Evolutionary conservation across 2,113 vertebrate genomes (phyloP).

Genomic region (Trogon surrucura): DNA sequence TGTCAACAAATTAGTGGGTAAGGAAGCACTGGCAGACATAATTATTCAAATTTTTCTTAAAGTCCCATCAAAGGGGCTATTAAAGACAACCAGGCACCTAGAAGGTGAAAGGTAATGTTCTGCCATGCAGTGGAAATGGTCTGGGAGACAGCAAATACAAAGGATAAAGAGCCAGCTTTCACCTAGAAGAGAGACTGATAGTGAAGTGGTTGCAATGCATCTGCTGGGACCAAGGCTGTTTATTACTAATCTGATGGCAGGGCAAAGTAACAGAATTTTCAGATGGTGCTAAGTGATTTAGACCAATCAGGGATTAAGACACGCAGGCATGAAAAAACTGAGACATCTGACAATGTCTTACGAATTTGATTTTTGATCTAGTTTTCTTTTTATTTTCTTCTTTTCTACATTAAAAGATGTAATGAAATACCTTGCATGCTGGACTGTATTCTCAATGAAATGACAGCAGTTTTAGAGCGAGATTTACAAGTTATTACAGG

Average conservation of each 20-base stretch:
- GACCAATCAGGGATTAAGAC: background rate
- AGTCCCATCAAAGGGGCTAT: background rate
- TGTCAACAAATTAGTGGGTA: constrained; percentile 29
- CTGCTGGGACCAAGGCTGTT: background rate
- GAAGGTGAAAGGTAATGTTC: background rate
- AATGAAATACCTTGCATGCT: background rate
- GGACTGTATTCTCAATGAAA: background rate
- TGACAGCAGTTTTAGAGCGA: background rate
- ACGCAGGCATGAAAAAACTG: background rate
- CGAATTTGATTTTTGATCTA: background rate
- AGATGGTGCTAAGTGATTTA: background rate
- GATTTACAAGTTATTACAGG: background rate
- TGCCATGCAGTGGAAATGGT: background rate
- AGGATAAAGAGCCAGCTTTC: background rate
- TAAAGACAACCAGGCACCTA: background rate
- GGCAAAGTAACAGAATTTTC: background rate
- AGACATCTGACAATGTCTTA: background rate
- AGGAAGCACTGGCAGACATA: constrained; percentile 3
- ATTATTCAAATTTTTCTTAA: background rate
- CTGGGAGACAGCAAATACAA: background rate
- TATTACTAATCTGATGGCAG: background rate
- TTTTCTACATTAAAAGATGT: background rate
- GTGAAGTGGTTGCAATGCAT: background rate
- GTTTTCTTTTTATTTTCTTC: background rate
- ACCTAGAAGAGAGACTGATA: background rate